phyloP scores from a whole-genome alignment of 2,888 invertebrate species.

The Argyresthia albistria region DNA sequence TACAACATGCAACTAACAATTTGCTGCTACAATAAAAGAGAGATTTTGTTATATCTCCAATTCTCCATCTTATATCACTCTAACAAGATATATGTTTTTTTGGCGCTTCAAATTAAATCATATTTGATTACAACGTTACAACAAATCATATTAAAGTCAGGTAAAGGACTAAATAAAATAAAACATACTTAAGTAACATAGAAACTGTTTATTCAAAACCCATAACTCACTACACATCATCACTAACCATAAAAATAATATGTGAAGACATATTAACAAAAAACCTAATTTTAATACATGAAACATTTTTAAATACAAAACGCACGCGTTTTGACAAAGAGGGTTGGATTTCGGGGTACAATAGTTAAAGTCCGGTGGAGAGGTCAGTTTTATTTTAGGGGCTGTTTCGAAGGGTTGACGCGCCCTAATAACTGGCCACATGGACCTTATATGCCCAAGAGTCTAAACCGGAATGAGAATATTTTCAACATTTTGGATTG shows the following conservation, averaged over 20 bases:
- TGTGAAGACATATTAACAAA: conserved; percentile 42
- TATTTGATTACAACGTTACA: no score
- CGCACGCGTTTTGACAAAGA: conserved; percentile 30
- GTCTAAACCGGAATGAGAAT: no score
- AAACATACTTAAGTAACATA: no score
- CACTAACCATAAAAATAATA: conserved; percentile 32
- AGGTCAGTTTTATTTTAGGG: conserved; percentile 43
- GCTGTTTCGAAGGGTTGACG: conserved; percentile 47
- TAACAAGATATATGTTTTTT: no score
- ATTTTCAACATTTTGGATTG: no score
- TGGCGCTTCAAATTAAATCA: no score
- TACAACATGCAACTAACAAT: no score
- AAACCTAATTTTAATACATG: conserved; percentile 45
- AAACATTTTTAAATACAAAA: conserved; percentile 42
- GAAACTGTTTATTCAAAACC: not conserved
- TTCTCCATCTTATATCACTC: no score
- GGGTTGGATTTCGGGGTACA: conserved; percentile 45
- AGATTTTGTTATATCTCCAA: no score
- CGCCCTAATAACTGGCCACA: conserved; percentile 54
- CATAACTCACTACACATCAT: conserved; percentile 19
- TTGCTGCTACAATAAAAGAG: no score
- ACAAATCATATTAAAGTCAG: not conserved
- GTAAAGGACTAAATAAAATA: not conserved
- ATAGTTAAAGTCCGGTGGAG: conserved; percentile 26
- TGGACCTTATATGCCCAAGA: conserved; percentile 14